Base-by-base conservation (phyloP, 2,797 vertebrate genomes). In the Astyanax mexicanus region DNA sequence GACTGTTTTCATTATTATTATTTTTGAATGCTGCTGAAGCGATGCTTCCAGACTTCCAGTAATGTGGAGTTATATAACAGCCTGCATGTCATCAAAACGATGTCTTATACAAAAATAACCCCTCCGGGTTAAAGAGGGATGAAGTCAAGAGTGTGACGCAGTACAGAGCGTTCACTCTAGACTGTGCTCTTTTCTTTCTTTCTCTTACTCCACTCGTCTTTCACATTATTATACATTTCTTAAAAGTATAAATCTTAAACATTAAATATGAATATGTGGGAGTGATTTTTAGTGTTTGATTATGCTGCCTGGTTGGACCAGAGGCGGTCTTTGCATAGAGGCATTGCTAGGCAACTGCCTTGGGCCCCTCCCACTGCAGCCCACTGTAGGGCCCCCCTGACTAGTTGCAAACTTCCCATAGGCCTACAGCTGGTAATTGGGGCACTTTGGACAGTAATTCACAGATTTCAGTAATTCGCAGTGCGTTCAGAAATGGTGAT, bases 31-130 rank as follows among this genome's bases (percentile, higher is more conserved):
- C 21, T 19, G 25, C 17, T 38, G 17, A 37, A 49, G 62, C 13
- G 11, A 54, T 25, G 49, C 8, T 49, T 7, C 19, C 10, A 8
- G 1, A 6, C 8, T 40, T 40, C 8, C 8, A 6, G 7, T 60
- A 35, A 38, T 38, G 58, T 19, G 25, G 10, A 6, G 42, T 44
- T 65, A 42, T 44, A 44, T 65, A 65, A 65, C 62, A 27, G 62
- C 21, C 25, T 66, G 23, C 6, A 13, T 45, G 25, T 47, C 25
- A 25, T 32, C 15, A 47, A n/a, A 9, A 27, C 6, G 9, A 47
- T 5, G 25, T 47, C 64, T 9, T 49, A 15, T 49, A 5, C 66
- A 65, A 45, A 65, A 65, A 45, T 49, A 49, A 32, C 42, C 64
- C 44, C 27, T 47, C 42, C 27, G n/a, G 23, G 32, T 2, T 32